Conservation (phyloP, 64 coral and sea anemone genomes). For the Dendrophyllia cribrosa region DNA sequence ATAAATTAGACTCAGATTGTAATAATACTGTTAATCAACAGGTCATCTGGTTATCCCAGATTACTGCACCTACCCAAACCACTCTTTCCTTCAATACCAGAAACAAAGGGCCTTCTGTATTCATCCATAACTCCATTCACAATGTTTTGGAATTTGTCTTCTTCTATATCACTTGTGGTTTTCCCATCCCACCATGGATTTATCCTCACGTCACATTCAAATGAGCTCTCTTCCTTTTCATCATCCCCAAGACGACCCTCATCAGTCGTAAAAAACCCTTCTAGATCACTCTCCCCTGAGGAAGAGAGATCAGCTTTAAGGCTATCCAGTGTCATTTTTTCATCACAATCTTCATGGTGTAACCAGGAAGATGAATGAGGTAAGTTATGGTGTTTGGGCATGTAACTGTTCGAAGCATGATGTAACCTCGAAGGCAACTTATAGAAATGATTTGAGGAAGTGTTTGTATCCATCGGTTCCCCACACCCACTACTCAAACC, state of each 20-base stretch:
- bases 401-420: background rate
- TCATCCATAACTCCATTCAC: constrained; percentile 81
- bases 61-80: constrained; percentile 1
- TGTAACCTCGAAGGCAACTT: background rate
- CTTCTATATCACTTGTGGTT: constrained; percentile 41
- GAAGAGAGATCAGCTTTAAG: constrained; percentile 38
- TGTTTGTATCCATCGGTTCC: background rate
- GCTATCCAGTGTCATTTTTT: constrained; percentile 38
- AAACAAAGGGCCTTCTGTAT: constrained; percentile 38
- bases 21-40: too few species aligned
- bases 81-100: constrained; percentile 42
- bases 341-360: background rate
- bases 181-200: constrained; percentile 90
- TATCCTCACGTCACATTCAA: constrained; percentile 84
- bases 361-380: background rate
- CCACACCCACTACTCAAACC: constrained; percentile 46
- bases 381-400: background rate
- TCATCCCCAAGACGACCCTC: constrained; percentile 94
- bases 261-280: constrained; percentile 94
- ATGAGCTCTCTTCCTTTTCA: constrained; percentile 96
- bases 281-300: constrained; percentile 75
- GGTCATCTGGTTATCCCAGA: too few species aligned
- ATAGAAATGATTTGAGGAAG: constrained; percentile 31
- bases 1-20: too few species aligned
- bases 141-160: constrained; percentile 92